These are phyloP conservation scores for Rhabdomys dilectus DNA, from an alignment of 2,113 vertebrate species.

Conservation along the genomic window DNA sequence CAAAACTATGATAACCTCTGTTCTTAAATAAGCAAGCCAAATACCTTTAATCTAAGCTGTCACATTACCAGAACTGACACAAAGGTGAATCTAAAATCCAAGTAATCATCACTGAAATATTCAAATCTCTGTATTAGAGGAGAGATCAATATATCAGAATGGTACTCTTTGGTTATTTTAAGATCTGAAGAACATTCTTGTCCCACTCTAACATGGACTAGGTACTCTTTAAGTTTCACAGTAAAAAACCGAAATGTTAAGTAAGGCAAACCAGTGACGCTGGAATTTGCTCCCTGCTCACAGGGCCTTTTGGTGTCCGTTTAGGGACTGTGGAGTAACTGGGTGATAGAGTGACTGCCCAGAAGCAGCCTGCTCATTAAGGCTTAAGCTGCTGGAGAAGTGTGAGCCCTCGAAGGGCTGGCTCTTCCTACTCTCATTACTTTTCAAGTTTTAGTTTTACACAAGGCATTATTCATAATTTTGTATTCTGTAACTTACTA, in stretches of 20 bases:
- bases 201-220: conserved; percentile 9
- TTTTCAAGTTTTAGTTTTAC: conserved; percentile 29
- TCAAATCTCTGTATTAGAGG: conserved; percentile 5
- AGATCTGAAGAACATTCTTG: conserved; percentile 34
- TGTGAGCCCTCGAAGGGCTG: conserved; percentile 10
- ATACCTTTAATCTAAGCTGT: conserved; percentile 17
- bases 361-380: background rate
- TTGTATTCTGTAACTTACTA: conserved; percentile 36
- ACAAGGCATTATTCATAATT: conserved; percentile 4
- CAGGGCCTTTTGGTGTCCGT: background rate
- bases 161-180: conserved; percentile 27
- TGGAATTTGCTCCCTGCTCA: background rate
- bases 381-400: background rate
- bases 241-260: conserved; percentile 46
- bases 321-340: background rate
- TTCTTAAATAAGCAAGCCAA: conserved; percentile 15
- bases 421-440: background rate
- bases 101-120: conserved; percentile 30
- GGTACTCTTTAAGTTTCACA: conserved; percentile 29
- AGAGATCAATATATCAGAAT: conserved; percentile 31
- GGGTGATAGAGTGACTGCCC: background rate
- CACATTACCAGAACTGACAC: conserved; percentile 34
- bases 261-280: conserved; percentile 3
- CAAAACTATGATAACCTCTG: conserved; percentile 35
- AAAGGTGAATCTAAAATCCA: conserved; percentile 18